Evolutionary conservation across 2,888 invertebrate genomes (phyloP), one percentile per base, ranked within the genome.

Genomic region (Megalurothrips usitatus): DNA sequence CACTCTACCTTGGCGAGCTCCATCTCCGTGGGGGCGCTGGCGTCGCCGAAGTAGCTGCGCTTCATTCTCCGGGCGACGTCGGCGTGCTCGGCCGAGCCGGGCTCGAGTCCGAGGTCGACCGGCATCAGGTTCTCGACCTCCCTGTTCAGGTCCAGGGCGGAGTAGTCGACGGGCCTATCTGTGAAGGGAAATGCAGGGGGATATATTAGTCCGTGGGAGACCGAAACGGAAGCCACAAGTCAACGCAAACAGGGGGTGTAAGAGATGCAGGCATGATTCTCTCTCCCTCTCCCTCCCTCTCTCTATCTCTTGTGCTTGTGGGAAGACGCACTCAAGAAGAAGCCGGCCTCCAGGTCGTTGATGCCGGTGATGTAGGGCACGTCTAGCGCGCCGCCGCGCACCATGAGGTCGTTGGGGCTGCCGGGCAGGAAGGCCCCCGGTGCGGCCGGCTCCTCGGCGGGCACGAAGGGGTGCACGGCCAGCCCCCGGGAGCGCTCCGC

Each of bases 261-360:
- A n/a, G 58, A 58, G 58, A n/a, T 1, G 14, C 3, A 52, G 49
- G 49, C 10, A 14, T 11, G 49, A 49, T 49, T 49, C 10, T 52
- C 52, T 1, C 19, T 19, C 52, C 3, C 34, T 43, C 34, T 43
- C n/a, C n/a, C n/a, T n/a, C n/a, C n/a, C n/a, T n/a, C n/a, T n/a
- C n/a, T n/a, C n/a, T n/a, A n/a, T n/a, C n/a, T n/a, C n/a, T n/a
- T n/a, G n/a, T n/a, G n/a, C n/a, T n/a, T n/a, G n/a, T n/a, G n/a
- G n/a, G n/a, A n/a, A 49, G 82, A 81, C 34, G 81, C 43, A 26
- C 82, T 82, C 19, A 83, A 58, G 48, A 83, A 43, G 28, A 82
- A 82, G 14, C 82, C 83, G 23, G 82, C 83, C 68, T 82, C 82
- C 80, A 81, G 81, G 17, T 28, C 79, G 52, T 75, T 75, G 68